Conservation (phyloP, 2,888 invertebrate genomes). For the Eupeodes latifasciatus region DNA sequence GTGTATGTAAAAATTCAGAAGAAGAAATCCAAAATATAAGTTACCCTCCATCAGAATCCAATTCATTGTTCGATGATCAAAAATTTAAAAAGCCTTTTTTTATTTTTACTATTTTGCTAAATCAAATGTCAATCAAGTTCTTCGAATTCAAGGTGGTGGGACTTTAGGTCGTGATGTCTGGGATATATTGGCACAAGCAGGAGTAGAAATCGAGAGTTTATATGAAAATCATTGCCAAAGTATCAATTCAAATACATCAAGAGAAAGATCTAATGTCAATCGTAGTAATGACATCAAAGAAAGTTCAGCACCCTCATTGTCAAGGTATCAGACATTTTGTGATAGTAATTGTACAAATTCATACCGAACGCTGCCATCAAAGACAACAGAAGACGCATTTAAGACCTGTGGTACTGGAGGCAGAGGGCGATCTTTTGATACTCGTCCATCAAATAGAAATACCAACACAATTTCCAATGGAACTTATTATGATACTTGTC, state of each 20-base stretch:
- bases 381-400: neutral
- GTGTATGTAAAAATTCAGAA: neutral
- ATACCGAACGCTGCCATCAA: neutral
- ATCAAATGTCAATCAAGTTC: constrained; percentile 30
- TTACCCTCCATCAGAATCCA: constrained; percentile 76
- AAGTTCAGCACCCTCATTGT: neutral
- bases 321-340: neutral
- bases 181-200: constrained; percentile 79
- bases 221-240: constrained; percentile 5
- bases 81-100: constrained; percentile 62
- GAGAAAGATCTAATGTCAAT: neutral
- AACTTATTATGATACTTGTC: neutral
- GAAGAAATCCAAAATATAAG: neutral
- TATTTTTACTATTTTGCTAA: neutral
- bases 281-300: too few relatives aligned
- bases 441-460: neutral
- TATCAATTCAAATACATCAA: neutral
- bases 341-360: neutral
- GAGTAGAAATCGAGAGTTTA: constrained; percentile 79
- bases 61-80: constrained; percentile 59
- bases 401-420: too few relatives aligned
- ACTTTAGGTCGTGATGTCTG: constrained; percentile 77
- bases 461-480: neutral
- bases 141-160: constrained; percentile 47
- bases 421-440: neutral